Evolutionary conservation across 2,113 vertebrate genomes (phyloP).

Genomic region (Castor canadensis): DNA sequence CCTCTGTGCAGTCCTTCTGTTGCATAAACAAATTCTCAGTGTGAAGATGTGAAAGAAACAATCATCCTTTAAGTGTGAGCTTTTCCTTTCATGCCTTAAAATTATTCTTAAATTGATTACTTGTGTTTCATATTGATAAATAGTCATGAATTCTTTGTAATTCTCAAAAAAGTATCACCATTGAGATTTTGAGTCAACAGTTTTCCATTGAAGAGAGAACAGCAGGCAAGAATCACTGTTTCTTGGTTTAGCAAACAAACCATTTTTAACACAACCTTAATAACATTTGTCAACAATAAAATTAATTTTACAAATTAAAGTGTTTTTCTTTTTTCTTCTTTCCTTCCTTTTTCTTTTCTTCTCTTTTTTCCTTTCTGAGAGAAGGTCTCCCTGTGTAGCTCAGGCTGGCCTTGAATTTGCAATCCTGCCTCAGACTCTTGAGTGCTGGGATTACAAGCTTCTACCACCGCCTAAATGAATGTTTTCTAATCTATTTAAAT

Average conservation of each 20-base stretch:
- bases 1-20: neutral
- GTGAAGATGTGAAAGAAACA: no score
- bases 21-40: no score
- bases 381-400: no score
- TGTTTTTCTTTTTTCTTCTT: neutral
- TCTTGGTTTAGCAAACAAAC: neutral
- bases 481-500: neutral
- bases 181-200: neutral
- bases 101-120: neutral
- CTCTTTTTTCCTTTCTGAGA: no score
- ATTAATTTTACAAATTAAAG: neutral
- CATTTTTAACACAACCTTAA: neutral
- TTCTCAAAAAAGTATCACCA: neutral
- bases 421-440: no score
- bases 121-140: neutral
- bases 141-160: neutral
- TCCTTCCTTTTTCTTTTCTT: no score
- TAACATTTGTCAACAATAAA: neutral
- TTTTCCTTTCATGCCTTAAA: neutral
- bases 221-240: neutral
- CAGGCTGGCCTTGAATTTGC: no score
- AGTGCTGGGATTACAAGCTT: no score
- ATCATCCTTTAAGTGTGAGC: neutral
- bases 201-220: neutral
- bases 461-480: neutral